Evolutionary conservation across 2,113 vertebrate species (phyloP), one percentile per base, ranked within the genome.

Genomic region (Tragelaphus buxtoni): DNA sequence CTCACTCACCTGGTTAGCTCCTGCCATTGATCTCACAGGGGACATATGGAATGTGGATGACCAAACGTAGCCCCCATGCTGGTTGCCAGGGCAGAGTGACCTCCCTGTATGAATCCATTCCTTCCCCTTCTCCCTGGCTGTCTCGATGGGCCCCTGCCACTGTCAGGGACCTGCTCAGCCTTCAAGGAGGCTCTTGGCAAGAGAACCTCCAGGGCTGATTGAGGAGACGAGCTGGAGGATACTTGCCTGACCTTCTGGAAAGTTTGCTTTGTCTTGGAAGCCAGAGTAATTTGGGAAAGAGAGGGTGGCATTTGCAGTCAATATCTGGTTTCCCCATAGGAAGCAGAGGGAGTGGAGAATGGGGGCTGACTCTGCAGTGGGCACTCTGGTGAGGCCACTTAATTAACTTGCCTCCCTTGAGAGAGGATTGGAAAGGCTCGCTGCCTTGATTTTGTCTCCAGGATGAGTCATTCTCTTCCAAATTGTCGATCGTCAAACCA

Each of bases 391-490:
- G 56, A 42, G 69, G 47, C 65, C 72, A 0, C 96, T 72, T 79
- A 83, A 95, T 97, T 89, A 65, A 79, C 13, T 88, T 84, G 53
- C 72, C 0, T 97, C 93, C 96, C 94, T 49, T 45, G 86, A 94
- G 95, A 91, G 20, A 95, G 87, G 24, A 22, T 65, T 88, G 56
- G 86, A 72, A 82, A 39, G 47, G 79, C 8, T 85, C 89, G 56
- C 86, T 91, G 80, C 90, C 90, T 97, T 63, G 17, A 58, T 89
- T 97, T 95, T 96, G 95, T 96, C 97, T 97, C 96, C 45, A 39
- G 61, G 45, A 92, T 96, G 96, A 98, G 85, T 98, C 96, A 79
- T 60, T 94, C 51, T 95, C 84, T 96, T 96, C 96, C 88, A 74
- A 49, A 85, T 76, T 72, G 58, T 74, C 11, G 9, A 20, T 69